Conservation (phyloP, 2,797 vertebrate genomes). For the Ctenopoma multispine region DNA sequence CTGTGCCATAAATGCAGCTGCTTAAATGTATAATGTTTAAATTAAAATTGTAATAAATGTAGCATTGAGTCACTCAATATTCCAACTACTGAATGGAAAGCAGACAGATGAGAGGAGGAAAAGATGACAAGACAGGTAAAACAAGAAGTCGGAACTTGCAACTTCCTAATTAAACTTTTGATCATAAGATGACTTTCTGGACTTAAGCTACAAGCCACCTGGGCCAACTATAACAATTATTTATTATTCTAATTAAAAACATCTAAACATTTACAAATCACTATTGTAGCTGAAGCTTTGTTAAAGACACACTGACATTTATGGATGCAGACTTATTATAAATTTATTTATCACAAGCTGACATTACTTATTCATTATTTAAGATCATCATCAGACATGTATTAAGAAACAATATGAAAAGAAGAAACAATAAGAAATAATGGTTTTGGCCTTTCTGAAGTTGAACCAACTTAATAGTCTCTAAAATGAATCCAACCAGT, state of each 20-base stretch:
- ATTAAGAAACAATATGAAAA: too few relatives aligned
- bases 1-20: conserved; percentile 37
- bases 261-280: neutral
- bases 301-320: neutral
- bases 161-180: too few relatives aligned
- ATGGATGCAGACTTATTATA: neutral
- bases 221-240: neutral
- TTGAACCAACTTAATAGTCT: neutral
- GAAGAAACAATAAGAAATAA: too few relatives aligned
- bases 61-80: too few relatives aligned
- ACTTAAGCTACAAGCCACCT: neutral
- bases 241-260: too few relatives aligned
- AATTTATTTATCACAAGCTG: neutral
- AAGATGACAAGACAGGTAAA: neutral
- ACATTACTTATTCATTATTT: neutral
- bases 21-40: neutral
- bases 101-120: neutral
- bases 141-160: neutral
- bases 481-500: neutral
- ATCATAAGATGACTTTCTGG: neutral
- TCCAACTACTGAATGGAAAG: neutral
- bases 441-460: neutral
- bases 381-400: neutral
- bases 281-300: neutral
- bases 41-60: neutral